Base-by-base conservation (phyloP, 2,888 invertebrate genomes). In the Ditula angustiorana region DNA sequence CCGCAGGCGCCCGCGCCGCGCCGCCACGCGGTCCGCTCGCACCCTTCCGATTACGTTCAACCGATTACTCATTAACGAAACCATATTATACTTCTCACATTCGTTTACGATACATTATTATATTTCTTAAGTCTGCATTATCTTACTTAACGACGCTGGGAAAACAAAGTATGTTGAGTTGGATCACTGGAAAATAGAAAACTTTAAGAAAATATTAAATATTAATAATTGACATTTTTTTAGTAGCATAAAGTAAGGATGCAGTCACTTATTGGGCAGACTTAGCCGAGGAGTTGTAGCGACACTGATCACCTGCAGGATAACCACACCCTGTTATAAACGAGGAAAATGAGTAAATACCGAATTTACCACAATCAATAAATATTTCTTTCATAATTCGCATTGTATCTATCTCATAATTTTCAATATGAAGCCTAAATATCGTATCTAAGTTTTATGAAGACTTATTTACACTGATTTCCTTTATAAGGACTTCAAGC, bases 11-110 rank as follows among this genome's bases (percentile, higher is more conserved):
- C 21, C 60, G 58, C 57, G 61, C 44, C 56, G 49, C 69, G 37
- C 57, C 37, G 46, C 52, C 44, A 23, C 63, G 33, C 35, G 30
- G 67, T 67, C 73, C 74, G 71, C 11, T 13, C 37, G 55, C 2
- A n/a, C 26, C 50, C 41, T 11, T 46, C 16, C 41, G 21, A 19
- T 19, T 1, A 11, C 47, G 24, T 21, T n/a, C 8, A 24, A 23
- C 55, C 35, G 23, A 1, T 16, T 24, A 16, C 16, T 8, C 5
- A 3, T 11, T 75, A 86, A 85, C 83, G 79, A 82, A 89, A 90
- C 90, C 82, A 91, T 92, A 91, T 92, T 90, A 91, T 92, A 92
- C 88, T 89, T 88, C 88, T 87, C 88, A 87, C 84, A 70, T 77
- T 68, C 71, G 67, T 75, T 72, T 71, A 72, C 53, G 68, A 62